These are phyloP conservation scores for Galbula dea DNA, from an alignment of 2,113 vertebrate species.

Conservation along the genomic window DNA sequence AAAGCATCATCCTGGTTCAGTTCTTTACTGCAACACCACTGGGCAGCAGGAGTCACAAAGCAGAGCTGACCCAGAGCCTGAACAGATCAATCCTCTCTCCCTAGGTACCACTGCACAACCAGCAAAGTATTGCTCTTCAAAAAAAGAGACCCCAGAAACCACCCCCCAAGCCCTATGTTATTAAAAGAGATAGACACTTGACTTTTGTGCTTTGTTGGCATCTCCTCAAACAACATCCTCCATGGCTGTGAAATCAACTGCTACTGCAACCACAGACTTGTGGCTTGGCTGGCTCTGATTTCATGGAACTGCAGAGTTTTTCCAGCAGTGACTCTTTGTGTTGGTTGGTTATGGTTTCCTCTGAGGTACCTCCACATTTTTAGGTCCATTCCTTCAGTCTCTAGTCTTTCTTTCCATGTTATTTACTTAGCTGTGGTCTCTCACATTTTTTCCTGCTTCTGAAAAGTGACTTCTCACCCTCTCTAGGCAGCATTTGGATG, in stretches of 20 bases:
- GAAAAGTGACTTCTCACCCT: not conserved
- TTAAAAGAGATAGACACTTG: not conserved
- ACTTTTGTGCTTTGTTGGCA: not conserved
- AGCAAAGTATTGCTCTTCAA: not conserved
- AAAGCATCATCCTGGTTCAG: not conserved
- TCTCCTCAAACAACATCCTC: not conserved
- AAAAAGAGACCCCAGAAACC: not conserved
- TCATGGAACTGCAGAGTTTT: not conserved
- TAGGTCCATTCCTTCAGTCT: conserved; percentile 14
- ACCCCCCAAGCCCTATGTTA: not conserved
- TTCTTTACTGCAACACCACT: not conserved
- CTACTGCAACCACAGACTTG: conserved; percentile 8
- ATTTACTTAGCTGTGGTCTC: conserved; percentile 26
- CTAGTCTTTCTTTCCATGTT: conserved; percentile 41
- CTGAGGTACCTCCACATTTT: conserved; percentile 58
- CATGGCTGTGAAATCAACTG: conserved; percentile 4
- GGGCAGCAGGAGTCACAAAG: not conserved
- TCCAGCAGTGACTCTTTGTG: not conserved
- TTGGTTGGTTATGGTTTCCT: conserved; percentile 46
- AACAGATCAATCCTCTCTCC: not conserved
- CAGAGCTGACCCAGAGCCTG: not conserved
- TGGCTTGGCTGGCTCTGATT: conserved; percentile 45
- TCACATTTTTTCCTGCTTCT: conserved; percentile 18
- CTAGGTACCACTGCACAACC: not conserved
- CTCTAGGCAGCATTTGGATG: not conserved